Conservation (phyloP, 1,140 invertebrate genomes). For the Lasioglossum albipes region DNA sequence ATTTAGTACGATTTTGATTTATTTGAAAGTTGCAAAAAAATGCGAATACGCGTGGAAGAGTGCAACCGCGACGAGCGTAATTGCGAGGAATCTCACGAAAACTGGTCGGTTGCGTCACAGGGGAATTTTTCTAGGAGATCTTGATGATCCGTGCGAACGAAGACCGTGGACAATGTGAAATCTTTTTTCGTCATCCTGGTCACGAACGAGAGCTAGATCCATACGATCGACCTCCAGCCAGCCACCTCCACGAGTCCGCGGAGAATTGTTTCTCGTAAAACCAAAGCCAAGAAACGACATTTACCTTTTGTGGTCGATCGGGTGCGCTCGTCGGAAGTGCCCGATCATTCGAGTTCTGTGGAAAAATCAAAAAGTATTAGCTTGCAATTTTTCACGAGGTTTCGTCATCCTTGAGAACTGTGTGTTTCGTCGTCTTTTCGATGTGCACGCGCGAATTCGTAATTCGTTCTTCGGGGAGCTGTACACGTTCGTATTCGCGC, state of each 20-base stretch:
- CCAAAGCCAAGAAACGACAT: conserved; percentile 58
- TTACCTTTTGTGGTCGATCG: conserved; percentile 61
- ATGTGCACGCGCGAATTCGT: too few species aligned
- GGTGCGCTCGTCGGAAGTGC: conserved; percentile 23
- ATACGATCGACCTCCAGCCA: conserved; percentile 68
- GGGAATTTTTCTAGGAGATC: neutral
- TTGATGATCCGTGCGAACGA: neutral
- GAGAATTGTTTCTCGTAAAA: conserved; percentile 55
- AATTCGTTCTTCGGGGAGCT: too few species aligned
- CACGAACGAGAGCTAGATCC: conserved; percentile 74
- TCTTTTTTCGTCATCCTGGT: conserved; percentile 63
- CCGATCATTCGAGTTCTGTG: neutral
- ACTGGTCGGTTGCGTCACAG: neutral
- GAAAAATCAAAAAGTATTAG: too few species aligned
- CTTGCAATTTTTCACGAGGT: neutral
- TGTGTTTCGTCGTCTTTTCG: neutral
- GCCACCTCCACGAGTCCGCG: conserved; percentile 56
- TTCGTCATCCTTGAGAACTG: neutral
- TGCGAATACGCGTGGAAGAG: too few species aligned
- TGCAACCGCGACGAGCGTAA: neutral
- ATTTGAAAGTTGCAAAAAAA: too few species aligned
- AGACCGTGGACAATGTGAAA: conserved; percentile 46
- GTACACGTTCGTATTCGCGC: neutral
- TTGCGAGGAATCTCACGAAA: neutral
- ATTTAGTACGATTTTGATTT: too few species aligned